Evolutionary conservation across 2,797 vertebrate genomes (phyloP).

Genomic region (Enteromius anoplus): DNA sequence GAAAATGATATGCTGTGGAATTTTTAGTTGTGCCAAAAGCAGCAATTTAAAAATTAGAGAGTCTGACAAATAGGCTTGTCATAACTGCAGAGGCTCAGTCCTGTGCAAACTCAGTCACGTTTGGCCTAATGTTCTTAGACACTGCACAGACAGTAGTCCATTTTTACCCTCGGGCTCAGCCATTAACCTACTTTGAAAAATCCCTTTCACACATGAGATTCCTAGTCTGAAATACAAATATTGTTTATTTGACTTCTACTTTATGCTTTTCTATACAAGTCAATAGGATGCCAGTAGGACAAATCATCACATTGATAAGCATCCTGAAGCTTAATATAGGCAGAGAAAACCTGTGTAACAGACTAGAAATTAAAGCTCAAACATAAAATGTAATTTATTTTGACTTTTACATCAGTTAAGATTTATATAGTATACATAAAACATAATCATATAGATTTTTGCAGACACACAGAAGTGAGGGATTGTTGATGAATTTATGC

Average conservation of each 20-base stretch:
- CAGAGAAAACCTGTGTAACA: constrained; percentile 69
- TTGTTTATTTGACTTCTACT: constrained; percentile 49
- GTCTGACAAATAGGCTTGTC: neutral
- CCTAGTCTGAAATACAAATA: constrained; percentile 40
- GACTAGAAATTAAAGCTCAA: constrained; percentile 44
- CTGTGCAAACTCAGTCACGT: constrained; percentile 34
- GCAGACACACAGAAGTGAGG: neutral
- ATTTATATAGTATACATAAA: neutral
- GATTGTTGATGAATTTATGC: neutral
- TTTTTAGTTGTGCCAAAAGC: constrained; percentile 12
- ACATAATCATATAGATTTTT: neutral
- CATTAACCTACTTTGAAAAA: constrained; percentile 62
- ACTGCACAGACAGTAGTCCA: constrained; percentile 47
- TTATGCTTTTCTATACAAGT: constrained; percentile 22
- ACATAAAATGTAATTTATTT: constrained; percentile 47
- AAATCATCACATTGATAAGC: constrained; percentile 69
- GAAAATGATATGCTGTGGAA: neutral
- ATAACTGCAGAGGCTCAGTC: constrained; percentile 28
- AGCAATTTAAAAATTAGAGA: neutral
- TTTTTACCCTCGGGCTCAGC: constrained; percentile 50
- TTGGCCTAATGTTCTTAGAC: constrained; percentile 51
- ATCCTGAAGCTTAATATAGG: constrained; percentile 67
- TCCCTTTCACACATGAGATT: constrained; percentile 45
- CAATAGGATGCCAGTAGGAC: constrained; percentile 49
- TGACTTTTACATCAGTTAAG: neutral